Conservation (phyloP, 2,888 invertebrate genomes). For the Amorpha juglandis region DNA sequence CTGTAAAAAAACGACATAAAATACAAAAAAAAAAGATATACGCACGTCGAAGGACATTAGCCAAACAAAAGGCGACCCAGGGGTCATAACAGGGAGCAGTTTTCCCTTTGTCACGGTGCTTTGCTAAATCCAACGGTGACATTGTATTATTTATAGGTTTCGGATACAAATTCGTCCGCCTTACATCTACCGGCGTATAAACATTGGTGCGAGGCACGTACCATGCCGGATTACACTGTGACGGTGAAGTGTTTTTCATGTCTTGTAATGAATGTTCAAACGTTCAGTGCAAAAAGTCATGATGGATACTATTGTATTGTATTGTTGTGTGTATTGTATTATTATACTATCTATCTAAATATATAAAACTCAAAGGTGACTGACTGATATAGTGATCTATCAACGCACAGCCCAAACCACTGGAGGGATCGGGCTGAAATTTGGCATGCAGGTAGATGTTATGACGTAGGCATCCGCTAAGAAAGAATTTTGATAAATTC, state of each 20-base stretch:
- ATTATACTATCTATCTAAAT: too few species aligned
- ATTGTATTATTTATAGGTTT: constrained; percentile 64
- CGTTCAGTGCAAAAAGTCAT: not conserved
- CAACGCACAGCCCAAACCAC: too few species aligned
- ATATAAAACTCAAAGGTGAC: too few species aligned
- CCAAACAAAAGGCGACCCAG: constrained; percentile 76
- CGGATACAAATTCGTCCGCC: constrained; percentile 39
- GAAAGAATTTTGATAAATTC: too few species aligned
- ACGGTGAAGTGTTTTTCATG: not conserved
- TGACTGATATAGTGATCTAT: too few species aligned
- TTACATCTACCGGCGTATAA: constrained; percentile 39
- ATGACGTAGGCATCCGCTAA: too few species aligned
- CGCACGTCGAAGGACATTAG: constrained; percentile 56
- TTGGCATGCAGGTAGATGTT: too few species aligned
- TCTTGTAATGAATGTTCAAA: not conserved
- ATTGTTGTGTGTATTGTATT: too few species aligned
- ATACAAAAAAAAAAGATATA: constrained; percentile 48
- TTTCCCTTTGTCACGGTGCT: constrained; percentile 72
- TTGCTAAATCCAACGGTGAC: constrained; percentile 68
- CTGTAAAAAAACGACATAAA: constrained; percentile 52
- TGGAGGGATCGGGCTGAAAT: too few species aligned
- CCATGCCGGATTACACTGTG: constrained; percentile 15
- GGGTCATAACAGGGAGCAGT: constrained; percentile 74
- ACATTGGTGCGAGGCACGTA: constrained; percentile 20
- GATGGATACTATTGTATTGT: too few species aligned